Evolutionary conservation across 1,140 invertebrate genomes (phyloP).

Genomic region (Drosophila mayri): DNA sequence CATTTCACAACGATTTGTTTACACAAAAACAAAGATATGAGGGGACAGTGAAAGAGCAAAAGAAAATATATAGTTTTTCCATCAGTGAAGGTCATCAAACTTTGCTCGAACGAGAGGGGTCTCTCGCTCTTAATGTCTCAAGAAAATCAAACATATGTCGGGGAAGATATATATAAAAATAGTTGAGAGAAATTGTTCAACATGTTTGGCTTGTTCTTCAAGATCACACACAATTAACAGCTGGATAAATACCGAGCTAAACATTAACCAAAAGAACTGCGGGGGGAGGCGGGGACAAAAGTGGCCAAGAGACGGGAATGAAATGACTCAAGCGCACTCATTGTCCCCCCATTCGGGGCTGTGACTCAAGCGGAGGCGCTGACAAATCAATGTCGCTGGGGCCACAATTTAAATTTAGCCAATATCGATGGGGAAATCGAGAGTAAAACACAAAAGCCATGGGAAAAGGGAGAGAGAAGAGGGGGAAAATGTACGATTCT

Average conservation of each 20-base stretch:
- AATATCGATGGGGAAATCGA: slow-evolving; percentile 51
- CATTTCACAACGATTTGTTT: slow-evolving; percentile 50
- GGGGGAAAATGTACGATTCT: slow-evolving; percentile 6
- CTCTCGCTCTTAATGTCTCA: slow-evolving; percentile 33
- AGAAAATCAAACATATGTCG: slow-evolving; percentile 39
- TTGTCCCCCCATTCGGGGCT: slow-evolving; percentile 17
- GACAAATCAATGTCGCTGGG: slow-evolving; percentile 71
- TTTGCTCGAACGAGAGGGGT: slow-evolving; percentile 30
- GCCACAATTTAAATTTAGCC: slow-evolving; percentile 70
- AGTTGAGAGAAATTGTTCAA: slow-evolving; percentile 54
- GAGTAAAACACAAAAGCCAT: slow-evolving; percentile 1
- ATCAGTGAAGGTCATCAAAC: slow-evolving; percentile 72
- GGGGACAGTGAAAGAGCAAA: slow-evolving; percentile 16
- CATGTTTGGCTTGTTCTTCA: slow-evolving; percentile 49
- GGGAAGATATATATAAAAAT: slow-evolving; percentile 55
- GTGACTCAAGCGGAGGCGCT: slow-evolving; percentile 46
- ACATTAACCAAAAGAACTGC: slow-evolving; percentile 15
- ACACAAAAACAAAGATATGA: slow-evolving; percentile 44
- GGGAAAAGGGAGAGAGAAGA: neutral
- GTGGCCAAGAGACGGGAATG: slow-evolving; percentile 5
- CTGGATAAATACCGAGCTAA: slow-evolving; percentile 68
- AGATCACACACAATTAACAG: slow-evolving; percentile 74
- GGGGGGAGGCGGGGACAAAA: slow-evolving; percentile 12
- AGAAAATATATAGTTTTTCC: slow-evolving; percentile 40
- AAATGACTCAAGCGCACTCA: slow-evolving; percentile 30